phyloP scores from a whole-genome alignment of 2,888 invertebrate species.

The Habroteleia sp. region DNA sequence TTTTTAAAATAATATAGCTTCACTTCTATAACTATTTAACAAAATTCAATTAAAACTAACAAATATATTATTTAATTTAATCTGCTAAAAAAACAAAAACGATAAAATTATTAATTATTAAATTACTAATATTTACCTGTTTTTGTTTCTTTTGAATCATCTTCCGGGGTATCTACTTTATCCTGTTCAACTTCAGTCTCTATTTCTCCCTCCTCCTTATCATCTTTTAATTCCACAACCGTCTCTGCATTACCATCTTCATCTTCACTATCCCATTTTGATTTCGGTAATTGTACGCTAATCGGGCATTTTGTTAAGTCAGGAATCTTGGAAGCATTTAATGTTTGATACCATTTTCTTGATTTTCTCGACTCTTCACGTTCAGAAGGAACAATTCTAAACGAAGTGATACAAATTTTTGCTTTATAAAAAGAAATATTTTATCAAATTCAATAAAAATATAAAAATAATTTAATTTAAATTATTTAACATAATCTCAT shows the following conservation, averaged over 20 bases:
- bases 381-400: conserved; percentile 70
- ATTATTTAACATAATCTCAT: no score
- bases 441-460: no score
- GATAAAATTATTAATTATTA: neutral
- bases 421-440: no score
- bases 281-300: conserved; percentile 73
- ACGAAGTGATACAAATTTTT: neutral
- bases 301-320: conserved; percentile 61
- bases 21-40: no score
- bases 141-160: conserved; percentile 1
- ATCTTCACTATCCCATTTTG: conserved; percentile 78
- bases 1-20: no score
- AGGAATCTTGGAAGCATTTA: conserved; percentile 60
- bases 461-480: no score
- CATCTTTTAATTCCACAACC: conserved; percentile 24
- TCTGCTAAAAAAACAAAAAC: neutral
- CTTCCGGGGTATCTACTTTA: conserved; percentile 23
- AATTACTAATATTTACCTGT: conserved; percentile 7
- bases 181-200: conserved; percentile 43
- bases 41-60: no score
- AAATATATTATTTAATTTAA: no score
- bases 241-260: conserved; percentile 32
- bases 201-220: conserved; percentile 41
- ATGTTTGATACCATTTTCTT: conserved; percentile 74
- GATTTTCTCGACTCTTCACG: conserved; percentile 66